phyloP scores from a whole-genome alignment of 2,113 vertebrate species.

The Vidua macroura region DNA sequence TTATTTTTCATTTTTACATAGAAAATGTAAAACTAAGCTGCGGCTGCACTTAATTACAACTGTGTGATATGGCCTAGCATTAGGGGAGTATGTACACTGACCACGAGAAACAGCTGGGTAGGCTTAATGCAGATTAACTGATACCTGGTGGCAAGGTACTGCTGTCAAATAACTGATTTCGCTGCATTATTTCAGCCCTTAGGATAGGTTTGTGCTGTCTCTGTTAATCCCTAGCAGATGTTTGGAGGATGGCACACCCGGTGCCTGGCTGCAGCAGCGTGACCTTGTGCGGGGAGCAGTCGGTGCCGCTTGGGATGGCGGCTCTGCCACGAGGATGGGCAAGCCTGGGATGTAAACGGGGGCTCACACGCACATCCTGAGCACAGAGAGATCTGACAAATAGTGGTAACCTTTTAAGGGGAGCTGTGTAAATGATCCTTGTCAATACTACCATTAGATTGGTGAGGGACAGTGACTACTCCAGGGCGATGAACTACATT shows the following conservation, averaged over 20 bases:
- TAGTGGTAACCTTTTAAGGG: conserved; percentile 9
- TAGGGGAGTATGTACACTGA: not conserved
- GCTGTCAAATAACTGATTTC: not conserved
- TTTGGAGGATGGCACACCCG: not conserved
- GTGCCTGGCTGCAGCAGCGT: not conserved
- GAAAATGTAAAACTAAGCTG: not conserved
- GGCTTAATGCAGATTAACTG: conserved; percentile 22
- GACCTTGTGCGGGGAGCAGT: not conserved
- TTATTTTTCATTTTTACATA: not conserved
- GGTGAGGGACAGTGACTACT: conserved; percentile 45
- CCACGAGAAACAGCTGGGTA: not conserved
- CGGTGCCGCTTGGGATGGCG: rapidly evolving
- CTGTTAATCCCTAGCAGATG: conserved; percentile 11
- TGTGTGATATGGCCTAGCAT: not conserved
- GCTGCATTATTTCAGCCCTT: not conserved
- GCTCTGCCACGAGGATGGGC: not conserved
- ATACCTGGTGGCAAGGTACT: not conserved
- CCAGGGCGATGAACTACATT: conserved; percentile 27
- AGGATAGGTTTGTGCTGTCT: not conserved
- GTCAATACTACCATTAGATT: conserved; percentile 52
- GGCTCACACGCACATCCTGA: rapidly evolving
- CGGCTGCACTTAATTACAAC: not conserved
- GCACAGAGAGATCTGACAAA: conserved; percentile 25
- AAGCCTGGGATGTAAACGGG: not conserved
- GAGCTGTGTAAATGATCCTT: conserved; percentile 51